Evolutionary conservation across 2,113 vertebrate species (phyloP), one percentile per base, ranked within the genome.

Genomic region (Oophaga pumilio): DNA sequence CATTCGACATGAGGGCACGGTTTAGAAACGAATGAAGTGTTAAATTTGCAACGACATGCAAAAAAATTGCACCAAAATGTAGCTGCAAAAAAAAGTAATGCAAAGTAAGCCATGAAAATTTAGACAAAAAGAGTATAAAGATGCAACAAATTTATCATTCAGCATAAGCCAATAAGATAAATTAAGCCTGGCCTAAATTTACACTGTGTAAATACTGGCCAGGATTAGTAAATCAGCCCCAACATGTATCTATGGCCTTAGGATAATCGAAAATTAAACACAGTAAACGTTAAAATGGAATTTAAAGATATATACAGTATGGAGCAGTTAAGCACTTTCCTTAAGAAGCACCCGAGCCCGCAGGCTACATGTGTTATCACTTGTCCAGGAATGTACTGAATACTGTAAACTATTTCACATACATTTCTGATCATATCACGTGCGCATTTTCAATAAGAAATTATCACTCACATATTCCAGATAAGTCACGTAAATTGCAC

Each of bases 341-440:
- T 11, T 26, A 9, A 56, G 74, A 76, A 43, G 13, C 20, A 10
- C n/a, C 66, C 11, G 6, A 28, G 68, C n/a, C 68, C 8, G 11
- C 26, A 71, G 50, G 50, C 76, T 56, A 53, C 76, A 77, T 53
- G 24, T 77, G 76, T 49, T 77, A 24, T 77, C 76, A 77, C 50
- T 57, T 59, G 76, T 79, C 53, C 76, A 59, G 76, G 76, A 79
- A 79, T 77, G 76, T 77, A 56, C n/a, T 14, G n/a, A 2, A 12
- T n/a, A 49, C 14, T 52, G 49, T 52, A 76, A 62, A 56, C 8
- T 17, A 20, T 43, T 22, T 20, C 10, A 8, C 60, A 0, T 66
- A 68, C 33, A 49, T 64, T 64, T n/a, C 7, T 62, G 6, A 7
- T 33, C n/a, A n/a, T 81, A 20, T 22, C 12, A 43, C 22, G 33